A percentile compares a stretch with the other conserved stretches of the same genome.
These are phyloP conservation scores for Agelastica alni DNA, from an alignment of 2,888 invertebrate species.

Conservation along the genomic window DNA sequence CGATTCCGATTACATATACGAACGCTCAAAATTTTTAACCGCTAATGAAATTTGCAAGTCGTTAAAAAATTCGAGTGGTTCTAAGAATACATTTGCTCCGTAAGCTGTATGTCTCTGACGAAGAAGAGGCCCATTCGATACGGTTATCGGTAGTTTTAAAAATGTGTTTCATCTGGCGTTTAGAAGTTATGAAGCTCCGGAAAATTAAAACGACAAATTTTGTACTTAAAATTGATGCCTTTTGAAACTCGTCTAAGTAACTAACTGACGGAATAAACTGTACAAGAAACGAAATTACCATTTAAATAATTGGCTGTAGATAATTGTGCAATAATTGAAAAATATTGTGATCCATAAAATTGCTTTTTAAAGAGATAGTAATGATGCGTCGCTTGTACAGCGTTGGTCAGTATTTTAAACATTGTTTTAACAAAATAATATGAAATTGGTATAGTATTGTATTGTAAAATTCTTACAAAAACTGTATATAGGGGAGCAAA, in stretches of 20 bases:
- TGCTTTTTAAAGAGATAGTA: constrained; percentile 24
- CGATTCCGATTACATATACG: too few relatives aligned
- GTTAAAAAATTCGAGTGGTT: too few relatives aligned
- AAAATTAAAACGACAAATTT: not conserved
- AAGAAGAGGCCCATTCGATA: too few relatives aligned
- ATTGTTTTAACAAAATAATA: constrained; percentile 28
- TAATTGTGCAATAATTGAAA: constrained; percentile 36
- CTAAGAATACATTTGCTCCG: too few relatives aligned
- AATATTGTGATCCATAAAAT: constrained; percentile 30
- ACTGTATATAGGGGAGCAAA: constrained; percentile 43
- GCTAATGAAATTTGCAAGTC: too few relatives aligned
- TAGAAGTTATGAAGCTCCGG: too few relatives aligned
- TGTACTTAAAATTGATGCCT: constrained; percentile 11
- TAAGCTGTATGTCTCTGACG: too few relatives aligned
- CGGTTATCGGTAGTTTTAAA: too few relatives aligned
- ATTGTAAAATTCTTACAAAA: constrained; percentile 16
- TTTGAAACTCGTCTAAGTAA: not conserved
- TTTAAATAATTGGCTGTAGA: not conserved
- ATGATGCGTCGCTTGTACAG: constrained; percentile 29
- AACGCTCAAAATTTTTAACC: too few relatives aligned
- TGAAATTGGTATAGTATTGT: constrained; percentile 28
- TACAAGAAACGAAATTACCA: not conserved
- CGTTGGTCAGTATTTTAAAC: constrained; percentile 52
- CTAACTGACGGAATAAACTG: not conserved
- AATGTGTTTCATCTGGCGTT: too few relatives aligned